Evolutionary conservation across 1,140 invertebrate species (phyloP).

Genomic region (Heliconius eleuchia): DNA sequence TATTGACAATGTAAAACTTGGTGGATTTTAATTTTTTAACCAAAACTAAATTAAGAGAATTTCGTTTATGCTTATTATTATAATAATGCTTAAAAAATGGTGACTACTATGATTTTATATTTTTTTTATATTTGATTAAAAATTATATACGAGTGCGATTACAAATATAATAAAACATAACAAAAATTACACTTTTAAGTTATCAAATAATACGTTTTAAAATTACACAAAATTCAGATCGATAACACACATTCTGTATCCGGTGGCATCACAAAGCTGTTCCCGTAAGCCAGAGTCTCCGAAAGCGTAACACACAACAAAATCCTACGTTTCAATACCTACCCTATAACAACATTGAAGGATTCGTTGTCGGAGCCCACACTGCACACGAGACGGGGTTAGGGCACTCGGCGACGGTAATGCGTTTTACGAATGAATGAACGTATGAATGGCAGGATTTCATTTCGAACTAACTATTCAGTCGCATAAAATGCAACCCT

Average conservation of each 20-base stretch:
- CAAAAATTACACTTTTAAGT: not conserved
- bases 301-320: constrained; percentile 65
- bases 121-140: too few species aligned
- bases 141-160: too few species aligned
- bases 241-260: constrained; percentile 38
- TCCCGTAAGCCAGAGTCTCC: constrained; percentile 49
- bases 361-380: constrained; percentile 63
- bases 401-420: constrained; percentile 57
- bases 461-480: constrained; percentile 64
- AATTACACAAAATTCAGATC: not conserved
- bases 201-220: not conserved
- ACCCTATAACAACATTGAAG: constrained; percentile 55
- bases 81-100: too few species aligned
- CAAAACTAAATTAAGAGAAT: too few species aligned
- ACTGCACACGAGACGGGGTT: constrained; percentile 54
- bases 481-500: constrained; percentile 55
- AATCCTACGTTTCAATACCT: constrained; percentile 70
- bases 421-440: constrained; percentile 76
- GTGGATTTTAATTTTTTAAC: not conserved
- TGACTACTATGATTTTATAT: too few species aligned
- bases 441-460: constrained; percentile 71
- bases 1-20: not conserved
- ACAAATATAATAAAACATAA: too few species aligned
- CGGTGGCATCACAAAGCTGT: constrained; percentile 53
- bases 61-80: too few species aligned